phyloP scores from a whole-genome alignment of 1,140 invertebrate species.

The Zeugodacus cucurbitae region DNA sequence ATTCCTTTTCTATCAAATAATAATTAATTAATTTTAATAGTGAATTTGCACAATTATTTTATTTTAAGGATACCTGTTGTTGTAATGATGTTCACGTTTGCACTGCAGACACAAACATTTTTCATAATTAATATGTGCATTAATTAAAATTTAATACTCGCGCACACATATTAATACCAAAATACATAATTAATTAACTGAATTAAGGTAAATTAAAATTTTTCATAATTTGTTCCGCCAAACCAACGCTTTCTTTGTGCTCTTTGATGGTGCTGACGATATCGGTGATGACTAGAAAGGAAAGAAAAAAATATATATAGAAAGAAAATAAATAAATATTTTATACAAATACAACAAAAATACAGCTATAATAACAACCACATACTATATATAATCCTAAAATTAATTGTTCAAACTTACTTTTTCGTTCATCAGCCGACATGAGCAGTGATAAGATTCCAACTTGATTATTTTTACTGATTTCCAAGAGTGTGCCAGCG shows the following conservation, averaged over 20 bases:
- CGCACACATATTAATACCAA: background rate
- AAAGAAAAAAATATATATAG: background rate
- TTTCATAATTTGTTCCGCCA: constrained; percentile 23
- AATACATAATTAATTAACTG: background rate
- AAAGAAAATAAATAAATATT: no score
- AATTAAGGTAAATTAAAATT: constrained; percentile 42
- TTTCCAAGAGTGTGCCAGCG: constrained; percentile 51
- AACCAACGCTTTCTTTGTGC: background rate
- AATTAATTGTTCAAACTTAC: constrained; percentile 45
- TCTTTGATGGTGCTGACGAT: constrained; percentile 48
- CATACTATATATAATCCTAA: no score
- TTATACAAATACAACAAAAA: no score
- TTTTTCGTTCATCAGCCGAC: constrained; percentile 56
- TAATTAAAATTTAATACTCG: background rate
- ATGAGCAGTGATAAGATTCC: constrained; percentile 57
- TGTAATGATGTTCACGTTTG: background rate
- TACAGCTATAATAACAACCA: no score
- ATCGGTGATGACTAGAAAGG: constrained; percentile 49
- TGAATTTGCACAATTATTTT: background rate
- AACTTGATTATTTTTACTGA: constrained; percentile 58
- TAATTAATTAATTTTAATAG: no score
- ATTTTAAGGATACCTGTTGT: background rate
- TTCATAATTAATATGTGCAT: background rate
- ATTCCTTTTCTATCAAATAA: no score
- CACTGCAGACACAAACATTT: background rate